Conservation (phyloP, 2,888 invertebrate genomes). For the Coleophora deauratella region DNA sequence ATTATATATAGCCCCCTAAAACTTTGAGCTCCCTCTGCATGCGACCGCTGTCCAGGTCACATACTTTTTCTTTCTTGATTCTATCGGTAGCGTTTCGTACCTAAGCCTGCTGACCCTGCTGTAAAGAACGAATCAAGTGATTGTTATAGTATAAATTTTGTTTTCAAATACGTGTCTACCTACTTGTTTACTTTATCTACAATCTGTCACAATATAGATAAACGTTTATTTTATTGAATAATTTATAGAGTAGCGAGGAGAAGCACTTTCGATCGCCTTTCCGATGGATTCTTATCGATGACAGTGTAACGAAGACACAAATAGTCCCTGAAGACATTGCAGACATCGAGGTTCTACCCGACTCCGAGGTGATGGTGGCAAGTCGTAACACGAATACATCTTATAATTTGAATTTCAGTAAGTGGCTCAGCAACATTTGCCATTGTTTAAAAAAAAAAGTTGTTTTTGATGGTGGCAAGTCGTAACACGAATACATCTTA, state of each 20-base stretch:
- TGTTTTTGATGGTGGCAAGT: conserved; percentile 29
- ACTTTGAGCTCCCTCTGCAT: too few species aligned
- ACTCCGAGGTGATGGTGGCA: conserved; percentile 41
- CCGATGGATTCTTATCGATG: conserved; percentile 46
- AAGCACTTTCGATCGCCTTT: conserved; percentile 44
- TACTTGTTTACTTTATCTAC: conserved; percentile 1
- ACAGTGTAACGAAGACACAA: conserved; percentile 11
- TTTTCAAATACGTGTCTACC: too few species aligned
- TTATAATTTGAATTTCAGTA: conserved; percentile 37
- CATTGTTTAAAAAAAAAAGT: too few species aligned
- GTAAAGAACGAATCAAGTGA: too few species aligned
- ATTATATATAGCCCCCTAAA: too few species aligned
- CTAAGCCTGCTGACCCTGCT: too few species aligned
- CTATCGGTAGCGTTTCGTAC: too few species aligned
- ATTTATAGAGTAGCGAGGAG: conserved; percentile 28
- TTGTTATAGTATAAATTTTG: too few species aligned
- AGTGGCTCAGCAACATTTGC: conserved; percentile 18
- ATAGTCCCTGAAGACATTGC: conserved; percentile 25
- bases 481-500: conserved; percentile 19
- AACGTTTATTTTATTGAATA: neutral
- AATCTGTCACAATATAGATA: too few species aligned
- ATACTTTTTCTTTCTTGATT: too few species aligned
- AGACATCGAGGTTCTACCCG: conserved; percentile 35
- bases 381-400: conserved; percentile 15
- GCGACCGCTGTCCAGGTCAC: too few species aligned